Conservation (phyloP, 2,888 invertebrate genomes). For the Nowickia ferox region DNA sequence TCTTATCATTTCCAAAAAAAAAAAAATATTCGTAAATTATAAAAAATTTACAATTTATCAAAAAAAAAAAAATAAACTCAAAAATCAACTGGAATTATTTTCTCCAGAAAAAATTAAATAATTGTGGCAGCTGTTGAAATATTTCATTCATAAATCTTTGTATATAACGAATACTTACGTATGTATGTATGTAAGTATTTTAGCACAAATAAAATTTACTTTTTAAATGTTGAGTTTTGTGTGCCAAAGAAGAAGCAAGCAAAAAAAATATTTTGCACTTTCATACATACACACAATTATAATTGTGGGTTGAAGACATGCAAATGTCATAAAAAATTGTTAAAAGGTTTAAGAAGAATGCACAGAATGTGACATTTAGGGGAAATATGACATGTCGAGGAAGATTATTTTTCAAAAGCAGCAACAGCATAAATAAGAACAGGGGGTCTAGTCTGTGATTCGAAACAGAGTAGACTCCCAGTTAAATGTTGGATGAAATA, state of each 20-base stretch:
- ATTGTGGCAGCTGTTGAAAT: conserved; percentile 60
- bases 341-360: conserved; percentile 47
- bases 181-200: neutral
- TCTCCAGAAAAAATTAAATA: neutral
- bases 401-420: conserved; percentile 15
- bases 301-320: conserved; percentile 35
- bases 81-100: neutral
- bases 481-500: conserved; percentile 1
- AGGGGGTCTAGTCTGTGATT: too few relatives aligned
- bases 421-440: conserved; percentile 1
- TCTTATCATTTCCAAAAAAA: conserved; percentile 43
- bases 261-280: neutral
- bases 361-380: conserved; percentile 44
- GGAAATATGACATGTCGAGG: conserved; percentile 34
- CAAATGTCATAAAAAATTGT: conserved; percentile 59
- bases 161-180: neutral
- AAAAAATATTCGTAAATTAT: neutral
- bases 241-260: neutral
- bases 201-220: neutral
- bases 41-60: conserved; percentile 6
- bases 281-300: neutral
- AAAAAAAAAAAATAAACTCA: neutral
- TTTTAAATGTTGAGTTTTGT: conserved; percentile 12
- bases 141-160: conserved; percentile 22
- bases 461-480: too few relatives aligned